phyloP scores from a whole-genome alignment of 2,888 invertebrate genomes.

The Thelaira solivaga region DNA sequence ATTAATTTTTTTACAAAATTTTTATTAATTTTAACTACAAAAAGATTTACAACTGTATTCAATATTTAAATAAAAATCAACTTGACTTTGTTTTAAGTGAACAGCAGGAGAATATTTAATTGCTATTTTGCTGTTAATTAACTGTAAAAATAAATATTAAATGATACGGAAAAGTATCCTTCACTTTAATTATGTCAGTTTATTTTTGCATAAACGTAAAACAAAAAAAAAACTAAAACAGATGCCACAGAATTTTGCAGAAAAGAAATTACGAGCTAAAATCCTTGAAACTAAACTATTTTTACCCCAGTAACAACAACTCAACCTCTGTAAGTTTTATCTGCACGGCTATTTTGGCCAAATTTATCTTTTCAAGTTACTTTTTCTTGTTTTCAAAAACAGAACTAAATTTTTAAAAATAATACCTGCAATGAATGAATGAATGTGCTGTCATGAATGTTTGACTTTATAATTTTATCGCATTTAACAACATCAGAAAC shows the following conservation, averaged over 20 bases:
- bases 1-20: too few species aligned
- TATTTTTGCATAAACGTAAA: not conserved
- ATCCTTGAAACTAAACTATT: constrained; percentile 35
- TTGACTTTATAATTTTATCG: constrained; percentile 47
- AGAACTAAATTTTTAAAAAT: not conserved
- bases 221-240: too few species aligned
- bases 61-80: too few species aligned
- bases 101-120: not conserved
- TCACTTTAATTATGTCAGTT: not conserved
- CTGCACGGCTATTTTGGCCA: constrained; percentile 13
- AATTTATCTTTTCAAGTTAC: constrained; percentile 22
- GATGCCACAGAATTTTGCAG: not conserved
- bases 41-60: too few species aligned
- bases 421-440: not conserved
- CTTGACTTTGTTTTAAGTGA: not conserved
- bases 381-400: not conserved
- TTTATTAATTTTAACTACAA: too few species aligned
- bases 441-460: constrained; percentile 23
- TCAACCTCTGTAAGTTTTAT: constrained; percentile 42
- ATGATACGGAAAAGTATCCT: not conserved
- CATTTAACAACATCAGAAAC: constrained; percentile 59
- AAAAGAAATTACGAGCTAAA: not conserved
- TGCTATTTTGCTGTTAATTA: not conserved
- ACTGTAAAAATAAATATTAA: not conserved
- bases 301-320: constrained; percentile 3